These are phyloP conservation scores for Trinectes maculatus DNA, from an alignment of 2,113 vertebrate species.

Conservation along the genomic window DNA sequence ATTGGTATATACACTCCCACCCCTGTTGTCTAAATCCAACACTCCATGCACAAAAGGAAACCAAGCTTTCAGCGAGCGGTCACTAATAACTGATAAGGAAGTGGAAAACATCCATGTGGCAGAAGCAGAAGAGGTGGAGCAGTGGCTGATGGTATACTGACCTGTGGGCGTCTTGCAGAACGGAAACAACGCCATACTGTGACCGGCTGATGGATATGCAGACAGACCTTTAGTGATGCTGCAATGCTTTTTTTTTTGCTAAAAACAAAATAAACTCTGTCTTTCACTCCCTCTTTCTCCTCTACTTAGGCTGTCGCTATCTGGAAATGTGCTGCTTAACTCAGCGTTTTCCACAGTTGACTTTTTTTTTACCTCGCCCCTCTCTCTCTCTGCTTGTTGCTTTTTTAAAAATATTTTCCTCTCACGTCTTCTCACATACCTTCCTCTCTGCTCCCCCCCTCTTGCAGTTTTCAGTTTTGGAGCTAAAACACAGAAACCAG, in stretches of 20 bases:
- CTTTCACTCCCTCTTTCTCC: constrained; percentile 9
- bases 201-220: constrained; percentile 49
- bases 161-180: constrained; percentile 74
- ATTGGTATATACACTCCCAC: neutral
- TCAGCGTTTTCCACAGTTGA: constrained; percentile 23
- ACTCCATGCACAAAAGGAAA: neutral
- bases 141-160: constrained; percentile 66
- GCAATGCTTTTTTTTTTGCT: constrained; percentile 3
- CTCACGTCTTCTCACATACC: constrained; percentile 32
- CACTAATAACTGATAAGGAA: constrained; percentile 16
- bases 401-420: constrained; percentile 47
- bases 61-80: neutral
- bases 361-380: constrained; percentile 20
- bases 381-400: neutral
- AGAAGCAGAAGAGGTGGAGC: constrained; percentile 40
- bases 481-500: constrained; percentile 68
- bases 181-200: constrained; percentile 70
- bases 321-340: constrained; percentile 24
- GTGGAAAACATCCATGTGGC: constrained; percentile 22
- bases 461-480: constrained; percentile 61
- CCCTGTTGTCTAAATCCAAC: neutral
- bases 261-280: neutral
- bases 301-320: constrained; percentile 33
- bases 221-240: constrained; percentile 34
- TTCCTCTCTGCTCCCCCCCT: constrained; percentile 22